Evolutionary conservation across 1,140 invertebrate species (phyloP).

Genomic region (Yoshiicerus persimilis): DNA sequence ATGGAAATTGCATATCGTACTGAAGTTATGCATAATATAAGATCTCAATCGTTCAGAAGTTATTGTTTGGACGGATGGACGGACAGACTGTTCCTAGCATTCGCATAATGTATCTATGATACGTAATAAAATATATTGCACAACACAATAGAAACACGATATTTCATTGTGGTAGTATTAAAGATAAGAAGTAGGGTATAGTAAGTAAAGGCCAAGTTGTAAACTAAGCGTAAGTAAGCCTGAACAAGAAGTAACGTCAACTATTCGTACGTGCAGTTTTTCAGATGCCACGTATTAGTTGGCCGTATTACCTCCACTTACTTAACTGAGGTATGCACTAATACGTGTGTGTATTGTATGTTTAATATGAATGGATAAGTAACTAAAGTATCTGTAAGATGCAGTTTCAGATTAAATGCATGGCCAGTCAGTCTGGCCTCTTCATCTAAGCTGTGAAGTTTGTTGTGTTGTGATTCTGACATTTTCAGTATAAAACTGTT

Average conservation of each 20-base stretch:
- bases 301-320: background rate
- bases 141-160: background rate
- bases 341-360: background rate
- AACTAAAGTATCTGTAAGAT: background rate
- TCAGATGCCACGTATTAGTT: conserved; percentile 11
- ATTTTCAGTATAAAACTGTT: background rate
- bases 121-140: background rate
- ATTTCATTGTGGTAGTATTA: background rate
- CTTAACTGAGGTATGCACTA: background rate
- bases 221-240: background rate
- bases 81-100: too few species aligned
- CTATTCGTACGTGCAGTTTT: background rate
- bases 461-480: background rate
- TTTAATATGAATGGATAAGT: background rate
- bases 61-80: too few species aligned
- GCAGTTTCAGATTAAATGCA: conserved; percentile 9
- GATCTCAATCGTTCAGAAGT: too few species aligned
- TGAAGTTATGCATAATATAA: background rate
- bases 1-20: too few species aligned
- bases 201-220: background rate
- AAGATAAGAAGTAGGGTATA: background rate
- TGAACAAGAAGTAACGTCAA: background rate
- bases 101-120: too few species aligned
- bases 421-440: background rate
- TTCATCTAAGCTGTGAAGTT: background rate